Evolutionary conservation across 2,797 vertebrate genomes (phyloP).

Genomic region (Pangasius mekongensis): DNA sequence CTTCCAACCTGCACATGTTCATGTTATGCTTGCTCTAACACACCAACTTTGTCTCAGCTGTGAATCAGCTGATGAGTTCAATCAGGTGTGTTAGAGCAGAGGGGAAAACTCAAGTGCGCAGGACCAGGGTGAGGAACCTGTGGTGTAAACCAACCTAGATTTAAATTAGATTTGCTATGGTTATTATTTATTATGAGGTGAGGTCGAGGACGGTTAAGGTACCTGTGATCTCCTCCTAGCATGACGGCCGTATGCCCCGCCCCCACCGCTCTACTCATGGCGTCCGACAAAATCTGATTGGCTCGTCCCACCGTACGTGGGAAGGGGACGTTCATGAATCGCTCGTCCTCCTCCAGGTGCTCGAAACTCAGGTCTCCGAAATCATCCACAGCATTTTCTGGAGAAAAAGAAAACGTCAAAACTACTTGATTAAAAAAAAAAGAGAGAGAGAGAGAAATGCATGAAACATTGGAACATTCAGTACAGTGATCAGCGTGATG

Average conservation of each 20-base stretch:
- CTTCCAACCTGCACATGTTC: neutral
- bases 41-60: neutral
- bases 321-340: constrained; percentile 84
- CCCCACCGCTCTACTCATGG: constrained; percentile 83
- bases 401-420: neutral
- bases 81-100: neutral
- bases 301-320: constrained; percentile 92
- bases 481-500: neutral
- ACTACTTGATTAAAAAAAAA: neutral
- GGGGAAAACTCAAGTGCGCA: neutral
- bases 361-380: constrained; percentile 91
- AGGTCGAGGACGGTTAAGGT: constrained; percentile 27
- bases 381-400: constrained; percentile 90
- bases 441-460: neutral
- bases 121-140: neutral
- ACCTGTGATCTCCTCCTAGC: constrained; percentile 98
- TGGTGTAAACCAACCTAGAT: neutral
- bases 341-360: constrained; percentile 84
- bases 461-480: neutral
- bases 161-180: neutral
- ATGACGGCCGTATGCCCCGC: constrained; percentile 90
- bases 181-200: neutral
- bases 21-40: neutral
- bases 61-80: neutral
- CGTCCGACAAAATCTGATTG: constrained; percentile 82